Evolutionary conservation across 2,113 vertebrate species (phyloP), one percentile per base, ranked within the genome.

Genomic region (Megaceryle torquata): DNA sequence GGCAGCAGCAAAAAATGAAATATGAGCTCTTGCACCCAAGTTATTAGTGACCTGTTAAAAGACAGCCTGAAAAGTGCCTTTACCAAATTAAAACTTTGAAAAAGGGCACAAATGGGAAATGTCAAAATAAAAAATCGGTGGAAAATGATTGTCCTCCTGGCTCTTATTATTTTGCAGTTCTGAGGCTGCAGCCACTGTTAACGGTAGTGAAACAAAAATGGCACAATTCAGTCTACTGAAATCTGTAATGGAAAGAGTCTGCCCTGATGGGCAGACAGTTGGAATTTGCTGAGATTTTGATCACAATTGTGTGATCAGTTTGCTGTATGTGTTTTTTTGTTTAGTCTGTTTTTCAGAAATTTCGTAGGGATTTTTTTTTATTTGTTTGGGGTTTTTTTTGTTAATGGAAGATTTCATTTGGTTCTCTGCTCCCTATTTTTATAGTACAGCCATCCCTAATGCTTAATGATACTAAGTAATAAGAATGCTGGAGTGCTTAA

Each of bases 21-120:
- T 97, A 98, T 87, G 98, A 98, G 94, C 91, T 97, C 95, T 95
- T 95, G 91, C 96, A 97, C 96, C 93, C 95, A 96, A 97, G 97
- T 97, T 98, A 98, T 98, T 98, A 98, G 97, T 97, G 97, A 97
- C 97, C 95, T 97, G 97, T 97, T 97, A 96, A 97, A 97, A 97
- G 96, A 97, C 95, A 97, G 97, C 94, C 96, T 97, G 97, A 96
- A 96, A 98, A 97, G 97, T 97, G 97, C 94, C 97, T 97, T 96
- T 97, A 96, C 96, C 96, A 98, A 98, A 98, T 98, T 98, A 98
- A 98, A 98, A 98, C 94, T 97, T 97, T 95, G 95, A 96, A 97
- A 97, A 97, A 94, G 95, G 93, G 95, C 96, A 95, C 89, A 96
- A 98, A 98, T 98, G 97, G 97, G 97, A 98, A 98, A 98, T 98